These are phyloP conservation scores for Plecturocebus donacophilus DNA, from an alignment of 2,113 vertebrate genomes.

Conservation along the genomic window DNA sequence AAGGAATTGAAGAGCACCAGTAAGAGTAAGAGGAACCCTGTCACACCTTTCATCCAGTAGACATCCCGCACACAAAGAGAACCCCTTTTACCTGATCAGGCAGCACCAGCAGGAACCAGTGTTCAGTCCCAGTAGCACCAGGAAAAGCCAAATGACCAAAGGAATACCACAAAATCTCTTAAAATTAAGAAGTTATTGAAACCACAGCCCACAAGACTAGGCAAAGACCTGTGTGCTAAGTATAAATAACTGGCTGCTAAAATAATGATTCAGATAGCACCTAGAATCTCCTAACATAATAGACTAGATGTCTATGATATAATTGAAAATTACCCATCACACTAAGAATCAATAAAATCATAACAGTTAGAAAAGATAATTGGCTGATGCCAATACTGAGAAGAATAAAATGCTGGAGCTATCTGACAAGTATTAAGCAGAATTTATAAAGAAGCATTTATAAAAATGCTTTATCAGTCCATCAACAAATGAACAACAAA, in stretches of 20 bases:
- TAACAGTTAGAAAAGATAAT: background rate
- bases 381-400: background rate
- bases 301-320: background rate
- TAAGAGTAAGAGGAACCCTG: background rate
- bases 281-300: background rate
- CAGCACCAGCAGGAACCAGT: background rate
- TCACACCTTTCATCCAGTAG: background rate
- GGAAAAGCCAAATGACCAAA: background rate
- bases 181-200: background rate
- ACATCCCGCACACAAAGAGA: rapidly evolving
- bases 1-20: background rate
- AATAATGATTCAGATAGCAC: background rate
- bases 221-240: background rate
- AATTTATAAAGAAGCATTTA: background rate
- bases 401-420: background rate
- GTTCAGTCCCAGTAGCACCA: background rate
- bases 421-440: background rate
- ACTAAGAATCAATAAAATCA: background rate
- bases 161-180: background rate
- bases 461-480: background rate
- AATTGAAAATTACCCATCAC: background rate
- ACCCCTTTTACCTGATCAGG: background rate
- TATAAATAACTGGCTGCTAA: background rate
- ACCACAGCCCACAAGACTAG: background rate
- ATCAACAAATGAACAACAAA: background rate